These are phyloP conservation scores for Pemphigus obesinymphae DNA, from an alignment of 1,140 invertebrate species.

Conservation along the genomic window DNA sequence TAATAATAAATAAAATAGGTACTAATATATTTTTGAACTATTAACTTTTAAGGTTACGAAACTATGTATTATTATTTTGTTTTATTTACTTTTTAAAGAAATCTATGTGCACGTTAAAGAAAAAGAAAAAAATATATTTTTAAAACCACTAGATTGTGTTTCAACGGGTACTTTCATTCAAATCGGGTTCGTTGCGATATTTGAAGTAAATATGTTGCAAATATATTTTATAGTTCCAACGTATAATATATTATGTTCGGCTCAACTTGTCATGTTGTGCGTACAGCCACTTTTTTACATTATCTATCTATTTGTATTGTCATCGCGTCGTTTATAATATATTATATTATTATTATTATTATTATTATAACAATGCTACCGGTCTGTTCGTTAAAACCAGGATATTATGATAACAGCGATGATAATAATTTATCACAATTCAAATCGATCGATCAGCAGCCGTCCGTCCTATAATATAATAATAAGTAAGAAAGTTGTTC, in stretches of 20 bases:
- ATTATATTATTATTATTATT: no score
- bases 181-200: neutral
- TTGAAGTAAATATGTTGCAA: neutral
- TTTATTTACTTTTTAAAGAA: neutral
- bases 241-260: neutral
- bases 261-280: neutral
- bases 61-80: neutral
- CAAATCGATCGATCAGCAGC: neutral
- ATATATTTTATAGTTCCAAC: neutral
- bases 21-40: no score
- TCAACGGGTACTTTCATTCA: neutral
- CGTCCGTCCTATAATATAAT: neutral
- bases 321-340: no score
- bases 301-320: neutral
- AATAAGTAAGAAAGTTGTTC: conserved; percentile 23
- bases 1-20: no score
- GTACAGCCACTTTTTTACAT: neutral
- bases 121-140: neutral
- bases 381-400: neutral
- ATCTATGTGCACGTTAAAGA: neutral
- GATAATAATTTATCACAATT: neutral
- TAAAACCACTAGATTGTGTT: neutral
- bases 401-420: neutral
- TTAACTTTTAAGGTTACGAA: neutral
- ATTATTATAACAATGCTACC: neutral